A percentile compares a stretch with the other conserved stretches of the same genome.
phyloP scores from a whole-genome alignment of 1,140 invertebrate genomes.

The Drosophila gunungcola region DNA sequence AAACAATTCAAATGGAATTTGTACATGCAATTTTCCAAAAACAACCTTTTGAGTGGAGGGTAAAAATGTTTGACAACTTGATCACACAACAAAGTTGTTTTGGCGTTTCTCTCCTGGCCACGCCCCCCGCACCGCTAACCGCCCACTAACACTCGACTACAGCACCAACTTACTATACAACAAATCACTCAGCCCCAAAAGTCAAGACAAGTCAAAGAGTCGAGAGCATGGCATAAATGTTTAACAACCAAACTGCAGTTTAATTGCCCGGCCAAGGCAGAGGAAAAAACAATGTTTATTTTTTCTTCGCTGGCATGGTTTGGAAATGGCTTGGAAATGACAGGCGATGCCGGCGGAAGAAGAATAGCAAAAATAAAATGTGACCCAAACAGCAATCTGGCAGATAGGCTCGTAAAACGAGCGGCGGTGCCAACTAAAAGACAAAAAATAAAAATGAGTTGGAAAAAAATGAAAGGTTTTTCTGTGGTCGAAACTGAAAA shows the following conservation, averaged over 20 bases:
- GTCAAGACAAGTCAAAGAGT: slow-evolving; percentile 46
- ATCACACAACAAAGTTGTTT: slow-evolving; percentile 56
- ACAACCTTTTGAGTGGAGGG: slow-evolving; percentile 36
- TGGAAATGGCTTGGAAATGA: slow-evolving; percentile 41
- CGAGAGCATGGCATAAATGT: slow-evolving; percentile 68
- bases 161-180: slow-evolving; percentile 5
- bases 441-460: slow-evolving; percentile 27
- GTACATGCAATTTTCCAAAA: slow-evolving; percentile 55
- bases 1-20: slow-evolving; percentile 76
- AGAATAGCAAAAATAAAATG: slow-evolving; percentile 45
- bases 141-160: slow-evolving; percentile 16
- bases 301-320: slow-evolving; percentile 10
- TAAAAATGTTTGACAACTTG: slow-evolving; percentile 60
- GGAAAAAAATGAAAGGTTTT: slow-evolving; percentile 64
- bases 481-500: slow-evolving; percentile 48
- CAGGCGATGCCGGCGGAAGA: slow-evolving; percentile 51
- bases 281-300: slow-evolving; percentile 48
- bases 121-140: slow-evolving; percentile 40
- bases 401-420: slow-evolving; percentile 69
- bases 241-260: slow-evolving; percentile 74
- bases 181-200: slow-evolving; percentile 71
- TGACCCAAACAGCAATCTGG: slow-evolving; percentile 50
- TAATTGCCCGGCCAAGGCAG: slow-evolving; percentile 65
- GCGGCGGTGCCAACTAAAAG: slow-evolving; percentile 55
- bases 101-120: slow-evolving; percentile 13